Base-by-base conservation (phyloP, 2,888 invertebrate species). In the Cylloceria caligata region DNA sequence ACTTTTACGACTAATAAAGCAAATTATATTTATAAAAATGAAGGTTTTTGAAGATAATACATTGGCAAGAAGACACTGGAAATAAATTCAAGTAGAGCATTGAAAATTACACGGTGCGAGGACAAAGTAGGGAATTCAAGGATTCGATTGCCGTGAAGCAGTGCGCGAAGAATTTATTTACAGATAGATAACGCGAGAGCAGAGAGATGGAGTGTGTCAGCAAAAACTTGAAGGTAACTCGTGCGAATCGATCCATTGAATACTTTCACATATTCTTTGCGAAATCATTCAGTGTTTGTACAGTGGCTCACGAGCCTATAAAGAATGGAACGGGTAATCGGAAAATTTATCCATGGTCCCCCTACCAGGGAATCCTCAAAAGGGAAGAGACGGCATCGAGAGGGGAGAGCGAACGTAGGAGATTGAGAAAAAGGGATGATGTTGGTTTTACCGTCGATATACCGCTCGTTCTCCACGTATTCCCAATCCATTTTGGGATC, bases 401-500 rank as follows among this genome's bases (percentile, higher is more conserved):
- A 11, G 19, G 47, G 49, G 30, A 19, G 47, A 47, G 45, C 36
- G 7, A 11, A 11, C 9, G 13, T n/a, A 21, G 42, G 57, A 45
- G 30, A 72, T 72, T 45, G 47, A 34, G 49, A 62, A 49, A 73
- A 49, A 57, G 36, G 73, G 36, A 73, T 39, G 65, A 72, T 39
- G 73, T 57, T 42, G 78, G 62, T 69, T 69, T 21, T 5, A n/a
- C 49, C 49, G 55, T 72, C 65, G 49, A 80, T 60, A 60, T 67
- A 39, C 39, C 57, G 42, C 42, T 42, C 42, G 39, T 39, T 34
- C 52, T 19, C 71, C 81, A 55, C 84, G 72, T 80, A 76, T 85
- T 81, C 69, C 83, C 65, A 62, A 68, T 49, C 76, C 49, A 79
- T 62, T 67, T 55, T 39, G 62, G 60, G 57, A 62, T 71, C 60